Evolutionary conservation across 1,140 invertebrate species (phyloP).

Genomic region (Ooceraea biroi): DNA sequence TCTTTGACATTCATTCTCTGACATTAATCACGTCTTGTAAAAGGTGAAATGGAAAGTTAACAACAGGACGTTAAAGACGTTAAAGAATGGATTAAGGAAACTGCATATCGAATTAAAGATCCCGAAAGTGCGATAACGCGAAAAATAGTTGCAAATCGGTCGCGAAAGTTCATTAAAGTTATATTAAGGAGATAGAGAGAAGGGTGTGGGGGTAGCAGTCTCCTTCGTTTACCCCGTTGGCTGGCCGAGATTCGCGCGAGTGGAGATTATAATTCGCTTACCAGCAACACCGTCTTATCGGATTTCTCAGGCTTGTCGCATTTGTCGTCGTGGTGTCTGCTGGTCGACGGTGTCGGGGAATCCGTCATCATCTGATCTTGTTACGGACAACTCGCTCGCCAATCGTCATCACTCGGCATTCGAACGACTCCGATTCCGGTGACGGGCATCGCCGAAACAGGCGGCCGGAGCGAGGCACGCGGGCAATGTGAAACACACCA

Average conservation of each 20-base stretch:
- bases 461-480: not conserved
- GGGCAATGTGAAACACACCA: not conserved
- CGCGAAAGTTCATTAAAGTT: conserved; percentile 30
- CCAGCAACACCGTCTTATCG: conserved; percentile 76
- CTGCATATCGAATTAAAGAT: conserved; percentile 18
- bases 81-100: conserved; percentile 2
- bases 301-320: conserved; percentile 75
- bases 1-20: not conserved
- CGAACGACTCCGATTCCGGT: conserved; percentile 40
- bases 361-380: conserved; percentile 82
- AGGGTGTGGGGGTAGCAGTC: no score
- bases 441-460: conserved; percentile 35
- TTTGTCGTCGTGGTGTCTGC: conserved; percentile 79
- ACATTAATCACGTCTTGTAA: not conserved
- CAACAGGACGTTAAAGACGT: not conserved
- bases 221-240: no score
- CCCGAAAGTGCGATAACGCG: conserved; percentile 9
- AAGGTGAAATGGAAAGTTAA: conserved; percentile 3
- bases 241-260: not conserved
- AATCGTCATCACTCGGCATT: conserved; percentile 67
- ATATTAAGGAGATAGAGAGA: not conserved
- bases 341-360: conserved; percentile 79
- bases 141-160: conserved; percentile 16
- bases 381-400: conserved; percentile 57
- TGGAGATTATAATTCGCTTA: conserved; percentile 64